A percentile compares a stretch with the other conserved stretches of the same genome.
Conservation (phyloP, 2,113 vertebrate genomes). For the Pteronura brasiliensis region DNA sequence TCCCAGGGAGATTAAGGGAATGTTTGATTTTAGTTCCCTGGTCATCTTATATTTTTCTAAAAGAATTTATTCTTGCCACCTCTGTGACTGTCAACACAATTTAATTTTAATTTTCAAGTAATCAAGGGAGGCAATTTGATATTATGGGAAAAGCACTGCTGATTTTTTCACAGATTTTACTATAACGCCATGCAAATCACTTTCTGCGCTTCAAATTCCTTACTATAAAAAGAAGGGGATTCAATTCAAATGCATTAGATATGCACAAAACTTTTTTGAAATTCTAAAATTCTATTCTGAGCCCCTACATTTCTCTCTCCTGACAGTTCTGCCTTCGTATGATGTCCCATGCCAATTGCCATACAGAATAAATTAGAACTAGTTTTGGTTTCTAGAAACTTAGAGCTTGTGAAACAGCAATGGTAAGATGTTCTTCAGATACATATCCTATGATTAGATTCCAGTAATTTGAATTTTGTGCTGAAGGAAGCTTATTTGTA, state of each 20-base stretch:
- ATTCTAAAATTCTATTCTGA: constrained; percentile 34
- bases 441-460: constrained; percentile 14
- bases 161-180: constrained; percentile 17
- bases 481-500: background rate
- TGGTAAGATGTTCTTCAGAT: background rate
- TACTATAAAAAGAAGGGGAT: background rate
- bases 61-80: background rate
- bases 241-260: background rate
- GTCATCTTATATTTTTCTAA: background rate
- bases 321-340: background rate
- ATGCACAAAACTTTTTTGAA: background rate
- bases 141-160: background rate
- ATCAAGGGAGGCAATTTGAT: background rate
- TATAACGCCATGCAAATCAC: background rate
- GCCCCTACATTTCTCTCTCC: background rate
- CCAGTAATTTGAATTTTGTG: background rate
- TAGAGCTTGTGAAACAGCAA: background rate
- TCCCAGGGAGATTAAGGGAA: background rate
- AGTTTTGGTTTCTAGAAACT: background rate
- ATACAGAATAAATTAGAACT: constrained; percentile 1
- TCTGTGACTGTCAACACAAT: background rate
- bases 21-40: background rate
- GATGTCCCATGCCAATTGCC: background rate
- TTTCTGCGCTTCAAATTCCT: background rate
- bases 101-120: constrained; percentile 16